Evolutionary conservation across 2,797 vertebrate species (phyloP).

Genomic region (Tarsius wallacei): DNA sequence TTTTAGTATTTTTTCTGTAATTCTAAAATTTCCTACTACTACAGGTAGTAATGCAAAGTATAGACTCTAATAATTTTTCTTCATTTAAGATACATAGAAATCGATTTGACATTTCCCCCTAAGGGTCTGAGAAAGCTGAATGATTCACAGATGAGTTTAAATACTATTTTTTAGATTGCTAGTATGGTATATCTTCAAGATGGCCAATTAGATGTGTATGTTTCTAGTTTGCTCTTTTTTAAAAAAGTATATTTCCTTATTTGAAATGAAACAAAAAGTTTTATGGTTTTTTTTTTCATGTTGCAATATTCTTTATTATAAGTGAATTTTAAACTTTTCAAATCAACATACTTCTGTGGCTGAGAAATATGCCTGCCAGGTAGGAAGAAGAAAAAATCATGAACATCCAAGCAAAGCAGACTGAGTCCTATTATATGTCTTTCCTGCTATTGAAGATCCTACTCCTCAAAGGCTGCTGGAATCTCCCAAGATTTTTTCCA

Average conservation of each 20-base stretch:
- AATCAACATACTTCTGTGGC: conserved; percentile 80
- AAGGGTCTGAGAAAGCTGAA: conserved; percentile 63
- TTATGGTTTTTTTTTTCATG: conserved; percentile 70
- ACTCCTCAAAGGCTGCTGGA: conserved; percentile 81
- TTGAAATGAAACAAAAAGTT: conserved; percentile 76
- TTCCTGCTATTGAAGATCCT: conserved; percentile 82
- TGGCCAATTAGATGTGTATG: conserved; percentile 62
- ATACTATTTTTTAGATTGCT: conserved; percentile 54
- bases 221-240: conserved; percentile 70
- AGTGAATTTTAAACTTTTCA: conserved; percentile 80
- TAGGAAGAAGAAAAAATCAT: conserved; percentile 85
- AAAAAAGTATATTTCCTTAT: conserved; percentile 53
- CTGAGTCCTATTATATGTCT: conserved; percentile 78
- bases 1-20: conserved; percentile 36
- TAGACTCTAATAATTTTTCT: conserved; percentile 60
- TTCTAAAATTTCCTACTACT: conserved; percentile 62
- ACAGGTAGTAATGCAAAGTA: conserved; percentile 28
- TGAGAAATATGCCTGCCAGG: conserved; percentile 81
- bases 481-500: conserved; percentile 77
- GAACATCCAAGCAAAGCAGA: conserved; percentile 81
- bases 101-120: conserved; percentile 60
- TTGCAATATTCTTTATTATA: conserved; percentile 81
- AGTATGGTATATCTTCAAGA: conserved; percentile 70
- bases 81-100: conserved; percentile 64
- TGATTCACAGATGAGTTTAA: conserved; percentile 70